Base-by-base conservation (phyloP, 2,888 invertebrate genomes). In the Hirudinaria manillensis region DNA sequence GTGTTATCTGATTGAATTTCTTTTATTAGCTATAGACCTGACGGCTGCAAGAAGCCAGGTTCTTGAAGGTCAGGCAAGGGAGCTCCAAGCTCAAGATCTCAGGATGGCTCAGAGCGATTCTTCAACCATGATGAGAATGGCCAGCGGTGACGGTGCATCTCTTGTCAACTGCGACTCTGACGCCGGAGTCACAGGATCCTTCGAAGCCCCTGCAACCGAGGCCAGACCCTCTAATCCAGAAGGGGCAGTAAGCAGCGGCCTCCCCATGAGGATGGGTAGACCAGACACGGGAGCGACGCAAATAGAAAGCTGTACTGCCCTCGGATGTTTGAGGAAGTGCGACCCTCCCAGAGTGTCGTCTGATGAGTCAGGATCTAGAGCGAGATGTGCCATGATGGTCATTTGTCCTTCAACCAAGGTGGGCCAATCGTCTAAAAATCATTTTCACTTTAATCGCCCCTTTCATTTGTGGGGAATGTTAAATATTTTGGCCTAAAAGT, bases 281-380 rank as follows among this genome's bases (percentile, higher is more conserved):
- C 68, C 68, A 2, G 68, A 68, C 68, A 68, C 68, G 32, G 36
- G 36, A 34, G 29, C 68, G 13, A 68, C 68, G n/a, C 68, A 68
- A 21, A 68, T 68, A 34, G 68, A 68, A 32, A 68, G 68, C 21
- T 68, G 68, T 21, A 68, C 68, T 2, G 68, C 68, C 34, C 36
- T 68, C 6, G 68, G 68, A 13, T 68, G 29, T 29, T 36, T 68
- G 36, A 68, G 68, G 36, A 68, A 68, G 36, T n/a, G 16, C 32
- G 68, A 68, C 36, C 68, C 68, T 34, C 68, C 68, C 1, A 68
- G 68, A 68, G 68, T 68, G 34, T 68, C 68, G n/a, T 68, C 68
- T 2, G 68, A 68, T 34, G 68, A 68, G 36, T 34, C 36, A 2
- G 68, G 68, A 34, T 32, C 68, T 1, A 68, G 68, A 32, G 68